A percentile compares a stretch with the other conserved stretches of the same genome.
Conservation (phyloP, 2,888 invertebrate species). For the Pasiphila rectangulata region DNA sequence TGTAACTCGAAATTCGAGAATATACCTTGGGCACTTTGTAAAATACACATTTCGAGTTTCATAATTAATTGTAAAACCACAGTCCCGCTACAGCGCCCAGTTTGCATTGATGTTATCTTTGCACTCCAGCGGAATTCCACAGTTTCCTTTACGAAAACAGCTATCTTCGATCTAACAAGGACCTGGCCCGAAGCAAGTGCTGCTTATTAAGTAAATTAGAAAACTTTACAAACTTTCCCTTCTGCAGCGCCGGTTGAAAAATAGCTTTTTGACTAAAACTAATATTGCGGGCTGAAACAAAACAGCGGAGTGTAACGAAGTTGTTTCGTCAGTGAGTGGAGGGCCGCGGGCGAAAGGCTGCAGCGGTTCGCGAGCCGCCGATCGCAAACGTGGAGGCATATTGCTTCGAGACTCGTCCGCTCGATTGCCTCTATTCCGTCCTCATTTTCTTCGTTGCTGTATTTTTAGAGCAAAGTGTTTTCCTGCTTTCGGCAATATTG, state of each 20-base stretch:
- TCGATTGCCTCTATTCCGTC: constrained; percentile 71
- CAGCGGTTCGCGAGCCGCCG: constrained; percentile 43
- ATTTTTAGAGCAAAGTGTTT: constrained; percentile 73
- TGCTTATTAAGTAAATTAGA: constrained; percentile 77
- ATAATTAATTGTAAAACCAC: constrained; percentile 9
- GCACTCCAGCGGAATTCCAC: constrained; percentile 46
- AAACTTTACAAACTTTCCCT: constrained; percentile 74
- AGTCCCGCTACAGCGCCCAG: constrained; percentile 4
- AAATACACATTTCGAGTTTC: constrained; percentile 12
- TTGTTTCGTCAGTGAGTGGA: constrained; percentile 70
- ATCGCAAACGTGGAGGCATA: constrained; percentile 65
- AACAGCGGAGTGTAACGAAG: constrained; percentile 71
- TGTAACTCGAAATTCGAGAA: constrained; percentile 9
- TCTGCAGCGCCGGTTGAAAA: constrained; percentile 64
- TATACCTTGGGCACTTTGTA: constrained; percentile 7
- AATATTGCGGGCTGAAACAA: constrained; percentile 76
- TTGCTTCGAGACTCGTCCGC: constrained; percentile 65
- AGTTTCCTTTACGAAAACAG: constrained; percentile 51
- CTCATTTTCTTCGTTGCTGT: constrained; percentile 69
- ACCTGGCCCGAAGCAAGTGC: constrained; percentile 48
- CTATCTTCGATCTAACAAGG: constrained; percentile 54
- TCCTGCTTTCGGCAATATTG: constrained; percentile 79
- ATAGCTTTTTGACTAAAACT: constrained; percentile 79
- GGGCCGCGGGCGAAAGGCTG: constrained; percentile 59
- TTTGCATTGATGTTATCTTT: constrained; percentile 52